phyloP scores from a whole-genome alignment of 2,888 invertebrate species.

The Tipula unca region DNA sequence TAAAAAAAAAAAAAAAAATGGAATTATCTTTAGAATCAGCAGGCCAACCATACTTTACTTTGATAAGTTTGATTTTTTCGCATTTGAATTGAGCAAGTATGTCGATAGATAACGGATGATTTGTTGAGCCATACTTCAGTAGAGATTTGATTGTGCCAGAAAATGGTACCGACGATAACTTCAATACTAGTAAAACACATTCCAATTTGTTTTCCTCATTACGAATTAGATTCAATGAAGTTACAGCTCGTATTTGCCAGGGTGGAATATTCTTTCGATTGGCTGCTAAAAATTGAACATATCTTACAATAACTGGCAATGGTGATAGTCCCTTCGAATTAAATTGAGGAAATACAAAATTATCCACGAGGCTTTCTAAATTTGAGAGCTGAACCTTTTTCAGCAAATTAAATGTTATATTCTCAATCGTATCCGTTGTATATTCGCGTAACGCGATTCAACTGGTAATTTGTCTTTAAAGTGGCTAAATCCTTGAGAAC shows the following conservation, averaged over 20 bases:
- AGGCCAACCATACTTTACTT: slow-evolving; percentile 40
- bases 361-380: slow-evolving; percentile 35
- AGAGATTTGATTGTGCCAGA: slow-evolving; percentile 34
- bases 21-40: slow-evolving; percentile 33
- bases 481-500: slow-evolving; percentile 36
- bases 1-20: no score
- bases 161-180: slow-evolving; percentile 41
- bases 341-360: slow-evolving; percentile 40
- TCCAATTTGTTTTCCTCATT: slow-evolving; percentile 39
- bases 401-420: slow-evolving; percentile 37
- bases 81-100: slow-evolving; percentile 38
- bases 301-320: slow-evolving; percentile 32
- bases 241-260: slow-evolving; percentile 38
- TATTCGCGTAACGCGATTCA: slow-evolving; percentile 39
- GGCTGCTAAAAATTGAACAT: slow-evolving; percentile 35
- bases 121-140: slow-evolving; percentile 36
- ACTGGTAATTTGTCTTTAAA: slow-evolving; percentile 37
- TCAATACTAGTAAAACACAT: slow-evolving; percentile 32
- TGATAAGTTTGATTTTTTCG: slow-evolving; percentile 41
- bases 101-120: slow-evolving; percentile 37
- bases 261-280: slow-evolving; percentile 34
- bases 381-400: slow-evolving; percentile 37
- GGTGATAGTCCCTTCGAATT: slow-evolving; percentile 37
- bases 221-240: slow-evolving; percentile 36
- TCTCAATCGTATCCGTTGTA: slow-evolving; percentile 35